Evolutionary conservation across 2,113 vertebrate genomes (phyloP), one percentile per base, ranked within the genome.

Genomic region (Chloropsis cyanopogon): DNA sequence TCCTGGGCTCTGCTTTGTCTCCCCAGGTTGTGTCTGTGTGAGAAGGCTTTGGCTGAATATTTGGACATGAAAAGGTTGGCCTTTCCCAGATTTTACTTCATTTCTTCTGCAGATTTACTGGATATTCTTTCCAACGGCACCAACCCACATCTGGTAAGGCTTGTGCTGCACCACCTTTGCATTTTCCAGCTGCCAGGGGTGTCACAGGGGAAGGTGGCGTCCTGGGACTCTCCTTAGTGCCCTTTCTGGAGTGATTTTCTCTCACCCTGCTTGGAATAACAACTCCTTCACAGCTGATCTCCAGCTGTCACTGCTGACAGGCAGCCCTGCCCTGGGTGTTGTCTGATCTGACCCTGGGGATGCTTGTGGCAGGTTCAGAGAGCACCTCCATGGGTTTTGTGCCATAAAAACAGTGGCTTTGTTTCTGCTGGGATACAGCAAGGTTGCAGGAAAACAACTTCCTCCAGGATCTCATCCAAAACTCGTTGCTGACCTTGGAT

Each of bases 81-180:
- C 42, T 99, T 99, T 90, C 99, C 99, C 49, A 98, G 99, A 24
- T 99, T 99, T 97, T 99, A 99, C 96, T 99, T 99, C 95, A 98
- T 99, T 94, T 99, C 99, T 24, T 99, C 99, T n/a, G 98, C 98
- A 19, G 99, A 99, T 96, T 97, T 99, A 64, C 92, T 99, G 94
- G 99, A 99, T 96, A 99, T 99, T 93, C 98, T 99, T 81, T 99
- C 99, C 89, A 99, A 99, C 1, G 98, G 99, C 90, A 99, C 99
- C 82, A 98, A 98, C 93, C 99, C 99, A 9, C 98, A 98, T 12
- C 96, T 98, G 95, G 98, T 98, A 96, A 98, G 97, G 46, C 26
- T 78, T 26, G 37, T 17, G 5, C 49, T 65, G 47, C 35, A 16
- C 26, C 64, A 25, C 53, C 66, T 49, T 15, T 61, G 57, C 24